Evolutionary conservation across 37 sponge, comb jelly and placozoan species (phyloP), one percentile per base, ranked within the genome.

Genomic region (Halisarca cf. caerulea): DNA sequence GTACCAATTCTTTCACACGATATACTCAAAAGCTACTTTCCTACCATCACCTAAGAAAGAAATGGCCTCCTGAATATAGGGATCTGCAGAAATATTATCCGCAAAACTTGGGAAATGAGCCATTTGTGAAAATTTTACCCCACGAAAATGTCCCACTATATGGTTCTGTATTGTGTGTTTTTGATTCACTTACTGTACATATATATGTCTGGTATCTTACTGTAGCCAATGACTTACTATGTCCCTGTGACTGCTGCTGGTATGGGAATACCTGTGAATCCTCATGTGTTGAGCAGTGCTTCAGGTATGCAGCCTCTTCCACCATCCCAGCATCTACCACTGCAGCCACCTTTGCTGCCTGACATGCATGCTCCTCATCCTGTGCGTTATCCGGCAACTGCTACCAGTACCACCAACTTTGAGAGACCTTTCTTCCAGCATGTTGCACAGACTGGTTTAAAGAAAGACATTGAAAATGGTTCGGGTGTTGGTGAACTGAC

Each of bases 181-280:
- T 54, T 54, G 57, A 54, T 54, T 54, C 15, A 54, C 17, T 54
- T 11, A 54, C 17, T 54, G 11, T 11, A 18, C 57, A 18, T 54
- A 54, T 54, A 18, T 54, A 54, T 18, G 17, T 17, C 17, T 11
- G 57, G 57, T 54, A 15, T 61, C 15, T 61, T 36, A 38, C 72
- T 71, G 28, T 25, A 74, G 77, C 77, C 44, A 41, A 74, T 74
- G 77, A 41, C 77, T 2, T 74, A 74, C 45, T 74, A 41, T 14
- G 36, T 74, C 15, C 77, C 77, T 40, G 77, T 74, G 6, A 40
- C 41, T 40, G 25, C 43, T 3, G 77, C 41, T 17, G 45, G 45
- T 34, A 68, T 68, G 69, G 69, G 69, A 68, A 34, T 68, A 18
- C 69, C 69, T 6, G 33, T 68, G 14, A 34, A 68, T 68, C 69